Evolutionary conservation across 1,140 invertebrate genomes (phyloP).

Genomic region (Listronotus bonariensis): DNA sequence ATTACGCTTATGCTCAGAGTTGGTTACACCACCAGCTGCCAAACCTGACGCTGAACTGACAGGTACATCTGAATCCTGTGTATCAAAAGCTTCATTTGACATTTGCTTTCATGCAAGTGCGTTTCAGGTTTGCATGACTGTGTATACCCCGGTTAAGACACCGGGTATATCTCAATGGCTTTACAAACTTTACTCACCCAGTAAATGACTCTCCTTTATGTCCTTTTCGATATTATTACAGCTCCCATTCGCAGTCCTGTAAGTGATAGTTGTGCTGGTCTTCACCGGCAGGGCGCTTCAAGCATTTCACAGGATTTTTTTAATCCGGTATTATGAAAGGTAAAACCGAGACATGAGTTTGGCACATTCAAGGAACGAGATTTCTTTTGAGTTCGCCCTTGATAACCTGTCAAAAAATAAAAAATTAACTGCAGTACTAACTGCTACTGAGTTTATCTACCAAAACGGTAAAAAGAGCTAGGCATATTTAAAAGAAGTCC

Average conservation of each 20-base stretch:
- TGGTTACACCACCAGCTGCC: too few species aligned
- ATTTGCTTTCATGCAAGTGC: too few species aligned
- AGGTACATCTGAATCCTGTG: too few species aligned
- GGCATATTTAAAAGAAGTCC: too few species aligned
- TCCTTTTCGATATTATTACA: constrained; percentile 71
- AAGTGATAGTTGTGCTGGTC: constrained; percentile 58
- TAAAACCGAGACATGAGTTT: constrained; percentile 63
- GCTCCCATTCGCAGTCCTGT: constrained; percentile 70
- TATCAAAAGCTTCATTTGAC: too few species aligned
- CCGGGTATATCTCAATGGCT: neutral
- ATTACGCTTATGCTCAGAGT: too few species aligned
- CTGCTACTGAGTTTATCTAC: too few species aligned
- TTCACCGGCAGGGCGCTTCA: constrained; percentile 52
- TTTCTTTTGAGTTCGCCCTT: constrained; percentile 55
- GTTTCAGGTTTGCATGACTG: too few species aligned
- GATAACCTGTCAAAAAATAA: constrained; percentile 20
- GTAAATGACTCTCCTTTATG: constrained; percentile 63
- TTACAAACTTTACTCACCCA: constrained; percentile 14
- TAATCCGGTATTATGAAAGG: constrained; percentile 51
- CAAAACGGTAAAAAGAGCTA: too few species aligned
- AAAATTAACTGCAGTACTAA: too few species aligned
- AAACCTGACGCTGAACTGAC: too few species aligned
- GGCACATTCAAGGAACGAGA: constrained; percentile 62
- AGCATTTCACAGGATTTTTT: constrained; percentile 32
- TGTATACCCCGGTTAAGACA: too few species aligned